These are phyloP conservation scores for Xyliphius kryptos DNA, from an alignment of 2,113 vertebrate species.

Conservation along the genomic window DNA sequence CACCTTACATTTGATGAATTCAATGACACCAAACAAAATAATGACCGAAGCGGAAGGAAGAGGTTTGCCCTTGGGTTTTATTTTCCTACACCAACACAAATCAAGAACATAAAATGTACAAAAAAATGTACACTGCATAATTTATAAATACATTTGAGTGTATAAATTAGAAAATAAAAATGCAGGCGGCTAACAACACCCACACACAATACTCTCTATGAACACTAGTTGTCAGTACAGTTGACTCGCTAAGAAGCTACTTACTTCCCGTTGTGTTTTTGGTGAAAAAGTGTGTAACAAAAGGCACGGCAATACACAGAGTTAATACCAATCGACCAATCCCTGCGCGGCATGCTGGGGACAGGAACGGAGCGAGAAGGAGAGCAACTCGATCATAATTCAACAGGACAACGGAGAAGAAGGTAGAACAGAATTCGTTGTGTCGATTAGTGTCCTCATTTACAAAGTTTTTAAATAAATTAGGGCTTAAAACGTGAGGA, in stretches of 20 bases:
- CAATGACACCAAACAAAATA: neutral
- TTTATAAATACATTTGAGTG: slow-evolving; percentile 86
- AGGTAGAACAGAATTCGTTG: no score
- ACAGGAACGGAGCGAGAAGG: no score
- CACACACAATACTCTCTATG: slow-evolving; percentile 55
- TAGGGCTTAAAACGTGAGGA: no score
- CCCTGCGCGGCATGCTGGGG: no score
- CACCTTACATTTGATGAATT: no score
- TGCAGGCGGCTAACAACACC: slow-evolving; percentile 53
- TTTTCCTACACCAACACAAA: slow-evolving; percentile 46
- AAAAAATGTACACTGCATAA: slow-evolving; percentile 71
- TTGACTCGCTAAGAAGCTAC: slow-evolving; percentile 54
- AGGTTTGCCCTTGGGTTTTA: slow-evolving; percentile 10
- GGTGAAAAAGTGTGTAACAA: no score
- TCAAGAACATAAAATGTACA: slow-evolving; percentile 71
- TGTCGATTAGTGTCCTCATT: no score
- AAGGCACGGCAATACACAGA: no score
- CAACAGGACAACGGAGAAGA: no score
- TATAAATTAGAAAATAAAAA: slow-evolving; percentile 73
- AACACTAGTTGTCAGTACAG: slow-evolving; percentile 51
- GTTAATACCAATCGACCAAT: no score
- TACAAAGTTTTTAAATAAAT: no score
- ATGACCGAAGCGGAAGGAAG: slow-evolving; percentile 8
- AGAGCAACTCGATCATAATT: no score
- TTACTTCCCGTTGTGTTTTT: slow-evolving; percentile 48